These are phyloP conservation scores for Nematostella vectensis DNA, from an alignment of 92 coral and sea anemone genomes.

Conservation along the genomic window DNA sequence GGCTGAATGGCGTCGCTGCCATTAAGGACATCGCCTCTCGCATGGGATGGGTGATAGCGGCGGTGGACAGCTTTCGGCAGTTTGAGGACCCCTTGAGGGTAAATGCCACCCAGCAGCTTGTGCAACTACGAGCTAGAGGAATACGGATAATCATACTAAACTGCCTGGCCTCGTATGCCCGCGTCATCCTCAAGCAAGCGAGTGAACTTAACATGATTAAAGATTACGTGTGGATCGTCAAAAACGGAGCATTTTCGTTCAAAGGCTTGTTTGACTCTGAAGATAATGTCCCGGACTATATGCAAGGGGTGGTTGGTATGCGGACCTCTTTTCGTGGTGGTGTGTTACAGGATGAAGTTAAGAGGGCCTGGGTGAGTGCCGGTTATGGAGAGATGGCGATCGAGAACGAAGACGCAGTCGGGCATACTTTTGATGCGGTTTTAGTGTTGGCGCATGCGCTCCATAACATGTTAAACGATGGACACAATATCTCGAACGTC, in stretches of 20 bases:
- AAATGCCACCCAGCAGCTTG: constrained; percentile 64
- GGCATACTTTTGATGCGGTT: constrained; percentile 77
- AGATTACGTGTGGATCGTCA: constrained; percentile 79
- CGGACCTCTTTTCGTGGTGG: constrained; percentile 62
- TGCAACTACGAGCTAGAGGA: constrained; percentile 61
- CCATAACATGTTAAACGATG: constrained; percentile 51
- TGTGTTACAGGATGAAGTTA: constrained; percentile 25
- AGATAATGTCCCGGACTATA: constrained; percentile 41
- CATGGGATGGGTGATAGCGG: constrained; percentile 66
- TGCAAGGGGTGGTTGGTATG: constrained; percentile 69
- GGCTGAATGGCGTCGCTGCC: constrained; percentile 57
- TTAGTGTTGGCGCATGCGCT: constrained; percentile 55
- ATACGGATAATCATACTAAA: constrained; percentile 61
- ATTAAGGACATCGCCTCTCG: constrained; percentile 72
- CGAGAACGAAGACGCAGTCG: constrained; percentile 53
- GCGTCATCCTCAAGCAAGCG: constrained; percentile 61
- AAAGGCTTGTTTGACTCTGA: constrained; percentile 41
- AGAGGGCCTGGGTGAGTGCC: constrained; percentile 39
- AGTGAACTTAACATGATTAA: constrained; percentile 60
- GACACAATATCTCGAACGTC: constrained; percentile 24
- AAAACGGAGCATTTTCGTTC: constrained; percentile 58
- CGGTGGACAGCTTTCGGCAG: constrained; percentile 68
- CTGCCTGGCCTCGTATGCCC: constrained; percentile 46
- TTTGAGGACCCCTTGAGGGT: constrained; percentile 38
- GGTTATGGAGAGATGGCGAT: constrained; percentile 25